These are phyloP conservation scores for Pterostichus niger DNA, from an alignment of 2,888 invertebrate genomes.

Conservation along the genomic window DNA sequence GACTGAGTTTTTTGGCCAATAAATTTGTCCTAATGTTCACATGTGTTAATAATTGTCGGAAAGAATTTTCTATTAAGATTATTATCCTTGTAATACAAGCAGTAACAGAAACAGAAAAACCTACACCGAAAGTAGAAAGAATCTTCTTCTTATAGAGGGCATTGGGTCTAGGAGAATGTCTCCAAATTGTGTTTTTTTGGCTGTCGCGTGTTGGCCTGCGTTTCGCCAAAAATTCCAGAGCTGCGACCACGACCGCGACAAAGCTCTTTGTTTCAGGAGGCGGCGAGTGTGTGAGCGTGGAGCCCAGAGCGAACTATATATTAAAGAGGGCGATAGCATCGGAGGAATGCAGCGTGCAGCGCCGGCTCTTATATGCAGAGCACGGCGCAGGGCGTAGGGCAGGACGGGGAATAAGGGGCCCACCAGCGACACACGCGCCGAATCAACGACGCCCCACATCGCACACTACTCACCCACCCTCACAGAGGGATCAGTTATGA, in stretches of 20 bases:
- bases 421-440: constrained; percentile 8
- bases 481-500: neutral
- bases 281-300: constrained; percentile 21
- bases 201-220: constrained; percentile 21
- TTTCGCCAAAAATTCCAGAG: constrained; percentile 27
- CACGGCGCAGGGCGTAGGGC: constrained; percentile 10
- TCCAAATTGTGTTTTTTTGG: constrained; percentile 14
- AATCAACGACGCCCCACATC: neutral
- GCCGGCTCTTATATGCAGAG: constrained; percentile 68
- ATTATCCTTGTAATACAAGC: constrained; percentile 4
- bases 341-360: constrained; percentile 73
- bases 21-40: constrained; percentile 32
- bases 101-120: neutral
- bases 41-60: constrained; percentile 34
- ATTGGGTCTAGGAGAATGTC: constrained; percentile 25
- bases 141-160: neutral
- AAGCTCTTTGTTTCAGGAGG: constrained; percentile 61
- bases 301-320: constrained; percentile 70
- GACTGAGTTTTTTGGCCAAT: constrained; percentile 17
- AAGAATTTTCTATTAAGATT: constrained; percentile 25
- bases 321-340: constrained; percentile 73
- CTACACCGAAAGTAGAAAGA: neutral
- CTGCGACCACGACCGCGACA: constrained; percentile 37
- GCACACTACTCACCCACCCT: neutral
- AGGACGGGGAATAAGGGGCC: neutral